These are phyloP conservation scores for Chondrilla cf. caribensis DNA, from an alignment of 37 sponge, comb jelly and placozoan species.

Conservation along the genomic window DNA sequence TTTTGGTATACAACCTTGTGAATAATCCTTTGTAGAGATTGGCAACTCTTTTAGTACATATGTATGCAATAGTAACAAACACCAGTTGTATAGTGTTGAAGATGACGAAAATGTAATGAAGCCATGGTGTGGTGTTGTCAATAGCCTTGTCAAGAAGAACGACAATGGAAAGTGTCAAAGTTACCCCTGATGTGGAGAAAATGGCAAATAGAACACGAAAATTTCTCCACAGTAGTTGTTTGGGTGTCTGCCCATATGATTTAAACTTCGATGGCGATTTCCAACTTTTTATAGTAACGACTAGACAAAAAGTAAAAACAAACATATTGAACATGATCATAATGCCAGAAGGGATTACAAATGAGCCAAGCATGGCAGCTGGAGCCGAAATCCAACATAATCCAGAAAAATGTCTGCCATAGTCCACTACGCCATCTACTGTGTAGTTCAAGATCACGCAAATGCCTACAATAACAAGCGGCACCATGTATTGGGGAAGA, in stretches of 20 bases:
- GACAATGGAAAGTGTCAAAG: not conserved
- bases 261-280: no score
- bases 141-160: not conserved
- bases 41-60: slow-evolving; percentile 24
- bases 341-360: slow-evolving; percentile 18
- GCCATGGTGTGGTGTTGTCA: not conserved
- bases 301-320: not conserved
- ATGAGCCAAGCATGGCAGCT: slow-evolving; percentile 24
- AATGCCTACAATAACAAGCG: slow-evolving; percentile 4
- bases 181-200: not conserved
- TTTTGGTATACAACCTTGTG: no score
- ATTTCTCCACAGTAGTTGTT: not conserved
- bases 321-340: slow-evolving; percentile 16
- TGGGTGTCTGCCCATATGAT: no score
- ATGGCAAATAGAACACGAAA: not conserved
- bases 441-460: slow-evolving; percentile 39
- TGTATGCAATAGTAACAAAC: slow-evolving; percentile 13
- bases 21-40: slow-evolving; percentile 27
- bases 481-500: slow-evolving; percentile 24
- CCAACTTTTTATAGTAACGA: not conserved
- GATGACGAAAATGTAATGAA: not conserved
- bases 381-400: slow-evolving; percentile 46
- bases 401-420: not conserved
- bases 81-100: slow-evolving; percentile 35
- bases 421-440: slow-evolving; percentile 12